A percentile compares a stretch with the other conserved stretches of the same genome.
These are phyloP conservation scores for Papilio elwesi DNA, from an alignment of 2,888 invertebrate genomes.

Conservation along the genomic window DNA sequence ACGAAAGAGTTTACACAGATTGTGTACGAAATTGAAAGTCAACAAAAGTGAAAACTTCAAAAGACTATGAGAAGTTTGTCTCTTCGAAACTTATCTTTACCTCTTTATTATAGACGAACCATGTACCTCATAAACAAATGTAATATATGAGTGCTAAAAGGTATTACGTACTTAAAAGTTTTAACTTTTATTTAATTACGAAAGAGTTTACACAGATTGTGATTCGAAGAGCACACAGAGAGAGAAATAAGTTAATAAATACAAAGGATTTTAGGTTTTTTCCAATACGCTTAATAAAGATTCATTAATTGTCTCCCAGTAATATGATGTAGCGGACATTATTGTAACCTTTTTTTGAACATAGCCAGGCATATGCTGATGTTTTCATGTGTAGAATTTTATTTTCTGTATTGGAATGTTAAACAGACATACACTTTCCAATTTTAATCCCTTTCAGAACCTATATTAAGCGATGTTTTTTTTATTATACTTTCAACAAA, in stretches of 20 bases:
- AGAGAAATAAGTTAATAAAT: no score
- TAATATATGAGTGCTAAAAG: no score
- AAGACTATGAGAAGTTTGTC: no score
- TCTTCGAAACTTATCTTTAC: no score
- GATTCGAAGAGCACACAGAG: neutral
- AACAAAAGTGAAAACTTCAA: no score
- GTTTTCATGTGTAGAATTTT: neutral
- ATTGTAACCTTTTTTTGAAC: neutral
- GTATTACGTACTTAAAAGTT: neutral
- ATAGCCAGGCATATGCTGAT: neutral
- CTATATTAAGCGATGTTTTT: constrained; percentile 14
- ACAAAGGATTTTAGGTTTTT: no score
- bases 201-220: constrained; percentile 13
- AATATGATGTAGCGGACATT: no score
- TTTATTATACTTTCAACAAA: constrained; percentile 27
- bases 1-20: constrained; percentile 10
- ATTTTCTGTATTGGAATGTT: constrained; percentile 9
- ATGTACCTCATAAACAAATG: neutral
- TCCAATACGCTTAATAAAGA: no score
- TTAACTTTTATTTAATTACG: neutral
- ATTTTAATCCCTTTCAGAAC: constrained; percentile 12
- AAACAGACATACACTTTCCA: constrained; percentile 14
- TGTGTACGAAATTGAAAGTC: no score
- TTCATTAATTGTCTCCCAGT: no score
- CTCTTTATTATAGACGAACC: no score